Evolutionary conservation across 2,113 vertebrate species (phyloP).

Genomic region (Colaptes auratus): DNA sequence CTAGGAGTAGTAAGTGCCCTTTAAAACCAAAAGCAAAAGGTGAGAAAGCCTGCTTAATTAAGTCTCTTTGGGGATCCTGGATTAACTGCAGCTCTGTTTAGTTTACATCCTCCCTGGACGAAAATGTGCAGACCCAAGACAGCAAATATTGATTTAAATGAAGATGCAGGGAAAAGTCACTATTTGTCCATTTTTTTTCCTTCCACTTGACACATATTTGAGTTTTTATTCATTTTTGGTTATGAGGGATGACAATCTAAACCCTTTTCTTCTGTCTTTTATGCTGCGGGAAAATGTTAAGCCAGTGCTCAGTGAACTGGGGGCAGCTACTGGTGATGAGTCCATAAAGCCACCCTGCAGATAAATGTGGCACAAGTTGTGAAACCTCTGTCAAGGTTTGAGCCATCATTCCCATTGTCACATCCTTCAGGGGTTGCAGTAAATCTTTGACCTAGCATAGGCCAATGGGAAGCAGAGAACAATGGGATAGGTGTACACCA

Average conservation of each 20-base stretch:
- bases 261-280: not conserved
- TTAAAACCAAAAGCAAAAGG: conserved; percentile 48
- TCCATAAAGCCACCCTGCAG: not conserved
- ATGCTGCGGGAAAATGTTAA: not conserved
- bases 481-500: too few relatives aligned
- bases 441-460: not conserved
- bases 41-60: conserved; percentile 32
- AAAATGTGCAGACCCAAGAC: conserved; percentile 48
- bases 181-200: not conserved
- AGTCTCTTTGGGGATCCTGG: conserved; percentile 25
- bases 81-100: conserved; percentile 59
- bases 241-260: conserved; percentile 10
- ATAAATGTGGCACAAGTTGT: not conserved
- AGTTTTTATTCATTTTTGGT: conserved; percentile 5
- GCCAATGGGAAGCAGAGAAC: not conserved
- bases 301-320: not conserved
- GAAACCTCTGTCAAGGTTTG: not conserved
- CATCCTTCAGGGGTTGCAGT: not conserved
- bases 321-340: not conserved
- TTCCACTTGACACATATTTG: not conserved
- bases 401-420: not conserved
- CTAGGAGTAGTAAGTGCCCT: conserved; percentile 14
- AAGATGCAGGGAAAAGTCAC: not conserved
- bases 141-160: conserved; percentile 32
- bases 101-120: conserved; percentile 30